Base-by-base conservation (phyloP, 2,888 invertebrate species). In the Hypena proboscidalis region DNA sequence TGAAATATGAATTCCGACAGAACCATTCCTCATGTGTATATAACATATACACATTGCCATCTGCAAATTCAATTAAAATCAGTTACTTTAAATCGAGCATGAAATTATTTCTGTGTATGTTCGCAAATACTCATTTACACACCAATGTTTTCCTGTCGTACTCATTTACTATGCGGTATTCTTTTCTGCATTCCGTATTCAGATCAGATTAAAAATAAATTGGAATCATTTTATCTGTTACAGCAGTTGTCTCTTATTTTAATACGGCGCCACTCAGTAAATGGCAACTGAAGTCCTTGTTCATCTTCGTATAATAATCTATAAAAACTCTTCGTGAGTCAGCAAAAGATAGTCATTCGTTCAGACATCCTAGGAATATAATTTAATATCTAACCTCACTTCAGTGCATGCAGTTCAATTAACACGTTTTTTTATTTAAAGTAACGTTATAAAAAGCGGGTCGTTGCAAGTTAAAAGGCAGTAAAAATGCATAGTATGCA, bases 401-500 rank as follows among this genome's bases (percentile, higher is more conserved):
- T n/a, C n/a, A n/a, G n/a, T n/a, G n/a, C n/a, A n/a, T n/a, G n/a
- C n/a, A n/a, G n/a, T n/a, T n/a, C n/a, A n/a, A n/a, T n/a, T n/a
- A n/a, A n/a, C n/a, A 14, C 36, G 41, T 20, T 48, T 39, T 41
- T 48, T 58, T 31, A 42, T 42, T 49, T 46, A 39, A 45, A 11
- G 45, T 30, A 38, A n/a, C 7, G 35, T 14, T 26, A 39, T 59
- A 46, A 55, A 56, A 61, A 22, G n/a, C 4, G 25, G 8, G 9
- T 35, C 20, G 38, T 41, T 27, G 23, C 27, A 43, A 40, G 29
- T 41, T 32, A 25, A 50, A 53, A 34, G 31, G 13, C 32, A 44
- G 39, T 64, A 63, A 64, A 61, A 60, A 45, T 58, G 52, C 55
- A 65, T 46, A 38, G 51, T 61, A 65, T 65, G 55, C 46, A 61